phyloP scores from a whole-genome alignment of 2,888 invertebrate genomes.

The Apoda limacodes region DNA sequence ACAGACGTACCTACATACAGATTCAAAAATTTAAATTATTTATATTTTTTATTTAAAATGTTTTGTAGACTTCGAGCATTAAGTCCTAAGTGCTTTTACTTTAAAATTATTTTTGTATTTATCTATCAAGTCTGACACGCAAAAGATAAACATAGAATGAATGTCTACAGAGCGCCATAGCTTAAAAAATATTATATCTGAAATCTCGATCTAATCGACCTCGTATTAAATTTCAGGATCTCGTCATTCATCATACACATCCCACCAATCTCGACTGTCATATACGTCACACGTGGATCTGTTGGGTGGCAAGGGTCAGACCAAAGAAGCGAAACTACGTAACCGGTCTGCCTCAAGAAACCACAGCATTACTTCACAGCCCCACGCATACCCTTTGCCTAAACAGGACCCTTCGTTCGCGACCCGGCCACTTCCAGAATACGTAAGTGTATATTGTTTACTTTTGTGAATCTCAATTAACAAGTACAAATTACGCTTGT shows the following conservation, averaged over 20 bases:
- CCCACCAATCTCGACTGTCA: conserved; percentile 92
- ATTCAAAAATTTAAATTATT: too few species aligned
- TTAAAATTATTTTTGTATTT: too few species aligned
- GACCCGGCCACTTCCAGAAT: conserved; percentile 78
- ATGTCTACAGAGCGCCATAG: too few species aligned
- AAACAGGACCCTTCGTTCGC: conserved; percentile 69
- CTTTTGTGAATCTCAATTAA: background rate
- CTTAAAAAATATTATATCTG: too few species aligned
- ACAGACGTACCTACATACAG: too few species aligned
- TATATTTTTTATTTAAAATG: too few species aligned
- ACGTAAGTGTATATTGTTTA: conserved; percentile 57
- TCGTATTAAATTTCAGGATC: conserved; percentile 76
- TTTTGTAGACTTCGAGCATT: too few species aligned
- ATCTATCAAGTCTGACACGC: too few species aligned
- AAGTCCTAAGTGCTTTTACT: too few species aligned
- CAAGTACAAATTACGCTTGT: too few species aligned
- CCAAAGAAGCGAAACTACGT: conserved; percentile 87
- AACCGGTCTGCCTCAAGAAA: conserved; percentile 79
- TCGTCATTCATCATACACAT: conserved; percentile 94
- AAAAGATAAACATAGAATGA: too few species aligned
- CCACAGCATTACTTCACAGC: conserved; percentile 72
- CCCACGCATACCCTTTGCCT: conserved; percentile 61
- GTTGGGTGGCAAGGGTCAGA: conserved; percentile 80
- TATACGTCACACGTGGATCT: conserved; percentile 96
- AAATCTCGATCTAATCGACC: too few species aligned